Percentiles rank a stretch among this genome's conserved stretches.
phyloP scores from a whole-genome alignment of 2,888 invertebrate species.

The Drosophila vallismaia region DNA sequence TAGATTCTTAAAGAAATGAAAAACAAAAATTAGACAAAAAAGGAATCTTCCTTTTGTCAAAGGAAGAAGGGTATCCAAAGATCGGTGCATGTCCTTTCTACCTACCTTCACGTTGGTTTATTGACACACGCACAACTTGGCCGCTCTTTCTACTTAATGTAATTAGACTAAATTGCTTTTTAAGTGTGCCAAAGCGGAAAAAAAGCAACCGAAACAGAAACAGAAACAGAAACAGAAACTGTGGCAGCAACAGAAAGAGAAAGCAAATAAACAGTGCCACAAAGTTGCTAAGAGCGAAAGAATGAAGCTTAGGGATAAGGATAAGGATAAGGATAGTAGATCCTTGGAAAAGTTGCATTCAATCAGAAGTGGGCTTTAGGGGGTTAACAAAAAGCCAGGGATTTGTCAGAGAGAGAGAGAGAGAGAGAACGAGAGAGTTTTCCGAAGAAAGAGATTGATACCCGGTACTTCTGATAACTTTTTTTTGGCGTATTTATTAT shows the following conservation, averaged over 20 bases:
- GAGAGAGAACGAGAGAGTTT: background rate
- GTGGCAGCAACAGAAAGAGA: background rate
- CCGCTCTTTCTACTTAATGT: constrained; percentile 73
- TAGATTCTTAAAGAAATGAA: no score
- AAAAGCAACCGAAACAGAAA: no score
- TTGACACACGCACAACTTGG: constrained; percentile 72
- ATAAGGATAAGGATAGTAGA: constrained; percentile 10
- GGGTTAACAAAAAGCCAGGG: constrained; percentile 23
- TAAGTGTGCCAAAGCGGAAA: constrained; percentile 68
- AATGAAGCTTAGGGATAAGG: background rate
- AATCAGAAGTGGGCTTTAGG: constrained; percentile 2
- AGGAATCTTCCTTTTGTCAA: background rate
- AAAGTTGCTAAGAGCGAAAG: constrained; percentile 4
- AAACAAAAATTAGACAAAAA: no score
- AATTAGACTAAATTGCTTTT: constrained; percentile 79
- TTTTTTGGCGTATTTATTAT: background rate
- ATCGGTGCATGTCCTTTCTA: background rate
- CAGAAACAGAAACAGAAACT: background rate
- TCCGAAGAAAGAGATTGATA: background rate
- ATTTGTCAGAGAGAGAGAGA: constrained; percentile 5
- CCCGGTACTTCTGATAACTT: background rate
- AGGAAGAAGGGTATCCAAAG: background rate
- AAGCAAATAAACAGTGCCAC: constrained; percentile 24
- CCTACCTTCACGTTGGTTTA: constrained; percentile 56
- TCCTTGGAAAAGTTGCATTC: constrained; percentile 25